phyloP scores from a whole-genome alignment of 2,113 vertebrate genomes.

The Paramisgurnus dabryanus region DNA sequence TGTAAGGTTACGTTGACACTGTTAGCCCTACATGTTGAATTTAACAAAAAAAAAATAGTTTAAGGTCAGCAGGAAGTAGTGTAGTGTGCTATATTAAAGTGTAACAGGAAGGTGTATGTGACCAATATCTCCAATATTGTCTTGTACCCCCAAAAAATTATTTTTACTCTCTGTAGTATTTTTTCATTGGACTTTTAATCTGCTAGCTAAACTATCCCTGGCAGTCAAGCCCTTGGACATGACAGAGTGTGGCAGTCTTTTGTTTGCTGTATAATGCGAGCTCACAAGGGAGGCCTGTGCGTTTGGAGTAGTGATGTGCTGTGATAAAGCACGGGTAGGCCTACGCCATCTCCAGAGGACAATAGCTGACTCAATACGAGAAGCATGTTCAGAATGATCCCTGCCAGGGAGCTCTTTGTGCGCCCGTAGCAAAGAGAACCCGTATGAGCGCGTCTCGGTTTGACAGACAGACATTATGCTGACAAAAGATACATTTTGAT shows the following conservation, averaged over 20 bases:
- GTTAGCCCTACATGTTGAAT: no score
- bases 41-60: no score
- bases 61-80: no score
- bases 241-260: conserved; percentile 75
- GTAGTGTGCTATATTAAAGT: no score
- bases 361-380: conserved; percentile 73
- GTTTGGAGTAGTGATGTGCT: conserved; percentile 68
- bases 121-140: no score
- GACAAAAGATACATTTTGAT: neutral
- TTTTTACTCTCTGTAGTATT: conserved; percentile 23
- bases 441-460: conserved; percentile 55
- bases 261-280: conserved; percentile 73
- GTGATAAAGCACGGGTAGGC: conserved; percentile 76
- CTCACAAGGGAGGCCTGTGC: conserved; percentile 77
- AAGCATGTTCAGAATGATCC: conserved; percentile 64
- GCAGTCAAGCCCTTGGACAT: conserved; percentile 73
- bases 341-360: conserved; percentile 78
- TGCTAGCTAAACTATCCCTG: conserved; percentile 67
- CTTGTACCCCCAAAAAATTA: no score
- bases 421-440: conserved; percentile 55
- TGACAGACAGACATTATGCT: conserved; percentile 52
- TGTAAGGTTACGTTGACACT: no score
- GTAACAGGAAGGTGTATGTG: no score
- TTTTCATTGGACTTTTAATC: conserved; percentile 62
- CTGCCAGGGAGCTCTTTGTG: conserved; percentile 66